Conservation (phyloP, 2,797 vertebrate genomes). For the Phoeniculus purpureus region DNA sequence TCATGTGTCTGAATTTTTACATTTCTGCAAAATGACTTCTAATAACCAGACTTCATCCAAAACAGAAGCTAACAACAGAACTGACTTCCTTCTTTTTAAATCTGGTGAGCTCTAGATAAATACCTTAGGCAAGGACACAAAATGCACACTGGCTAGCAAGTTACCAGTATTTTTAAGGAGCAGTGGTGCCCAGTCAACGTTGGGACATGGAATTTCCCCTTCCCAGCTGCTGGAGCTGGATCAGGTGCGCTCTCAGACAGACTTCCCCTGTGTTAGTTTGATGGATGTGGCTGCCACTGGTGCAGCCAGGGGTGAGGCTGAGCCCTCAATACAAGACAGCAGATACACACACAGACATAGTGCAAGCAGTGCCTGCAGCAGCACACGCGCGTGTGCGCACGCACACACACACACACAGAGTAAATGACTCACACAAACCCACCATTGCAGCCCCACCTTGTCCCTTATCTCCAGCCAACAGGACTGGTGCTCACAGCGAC, state of each 20-base stretch:
- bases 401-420: too few relatives aligned
- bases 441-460: not conserved
- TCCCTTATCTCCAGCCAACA: not conserved
- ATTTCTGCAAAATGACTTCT: not conserved
- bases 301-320: not conserved
- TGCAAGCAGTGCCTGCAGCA: not conserved
- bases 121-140: not conserved
- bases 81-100: not conserved
- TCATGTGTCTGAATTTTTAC: not conserved
- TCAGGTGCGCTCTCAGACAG: rapidly evolving
- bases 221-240: not conserved
- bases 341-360: not conserved
- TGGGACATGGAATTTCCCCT: not conserved
- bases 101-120: not conserved
- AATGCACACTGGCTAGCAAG: not conserved
- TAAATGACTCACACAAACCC: rapidly evolving
- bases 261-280: not conserved
- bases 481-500: rapidly evolving
- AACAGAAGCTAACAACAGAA: not conserved
- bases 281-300: not conserved
- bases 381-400: too few relatives aligned
- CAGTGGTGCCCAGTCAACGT: rapidly evolving
- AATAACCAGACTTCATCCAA: not conserved
- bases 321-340: not conserved
- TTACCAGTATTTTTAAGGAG: not conserved